Evolutionary conservation across 2,113 vertebrate genomes (phyloP).

Genomic region (Cardinalis cardinalis): DNA sequence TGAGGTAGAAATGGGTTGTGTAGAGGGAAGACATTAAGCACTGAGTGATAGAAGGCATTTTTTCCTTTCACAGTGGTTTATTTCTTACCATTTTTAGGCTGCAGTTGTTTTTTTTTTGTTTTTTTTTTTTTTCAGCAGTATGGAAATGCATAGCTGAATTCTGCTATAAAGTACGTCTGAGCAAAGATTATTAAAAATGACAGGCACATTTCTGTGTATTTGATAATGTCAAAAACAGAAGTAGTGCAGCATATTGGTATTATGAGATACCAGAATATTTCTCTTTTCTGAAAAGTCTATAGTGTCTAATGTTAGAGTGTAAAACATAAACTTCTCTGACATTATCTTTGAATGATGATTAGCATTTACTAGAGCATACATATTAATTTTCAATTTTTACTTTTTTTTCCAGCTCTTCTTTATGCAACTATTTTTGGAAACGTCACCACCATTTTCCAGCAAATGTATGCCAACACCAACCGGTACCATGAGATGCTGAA

Average conservation of each 20-base stretch:
- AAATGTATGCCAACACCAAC: conserved; percentile 99
- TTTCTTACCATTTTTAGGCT: conserved; percentile 18
- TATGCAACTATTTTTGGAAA: conserved; percentile 99
- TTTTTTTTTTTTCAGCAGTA: neutral
- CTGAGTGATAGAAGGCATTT: neutral
- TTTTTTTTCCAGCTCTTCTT: conserved; percentile 81
- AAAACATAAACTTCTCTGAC: neutral
- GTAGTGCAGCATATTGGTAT: neutral
- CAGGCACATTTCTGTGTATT: conserved; percentile 11
- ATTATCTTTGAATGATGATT: neutral
- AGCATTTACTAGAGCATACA: neutral
- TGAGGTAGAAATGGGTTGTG: conserved; percentile 1
- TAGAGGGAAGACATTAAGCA: neutral
- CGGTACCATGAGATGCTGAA: conserved; percentile 97
- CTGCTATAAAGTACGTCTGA: neutral
- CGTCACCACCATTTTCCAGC: conserved; percentile 98
- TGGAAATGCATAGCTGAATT: neutral
- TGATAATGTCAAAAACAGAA: conserved; percentile 4
- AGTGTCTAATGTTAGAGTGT: neutral
- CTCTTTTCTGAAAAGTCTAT: neutral
- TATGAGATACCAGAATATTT: neutral
- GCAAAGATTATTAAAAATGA: conserved; percentile 34
- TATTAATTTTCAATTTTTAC: conserved; percentile 37
- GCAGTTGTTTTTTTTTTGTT: no score
- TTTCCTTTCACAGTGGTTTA: conserved; percentile 16